Base-by-base conservation (phyloP, 2,888 invertebrate genomes). In the Cheilosia scutellata region DNA sequence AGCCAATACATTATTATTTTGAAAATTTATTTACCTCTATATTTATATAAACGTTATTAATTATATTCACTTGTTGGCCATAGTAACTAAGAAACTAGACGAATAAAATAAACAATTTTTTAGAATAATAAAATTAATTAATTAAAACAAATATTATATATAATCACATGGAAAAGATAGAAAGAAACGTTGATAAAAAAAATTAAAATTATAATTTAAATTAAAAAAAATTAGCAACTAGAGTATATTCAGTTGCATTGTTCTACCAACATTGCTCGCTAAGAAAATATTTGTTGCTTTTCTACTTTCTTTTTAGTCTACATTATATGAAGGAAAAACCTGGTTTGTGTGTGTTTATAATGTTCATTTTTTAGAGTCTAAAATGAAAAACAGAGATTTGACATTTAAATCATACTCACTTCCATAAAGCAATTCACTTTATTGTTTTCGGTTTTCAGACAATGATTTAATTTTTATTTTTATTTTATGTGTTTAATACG, bases 11-110 rank as follows among this genome's bases (percentile, higher is more conserved):
- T 25, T 27, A 27, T 70, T 82, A 82, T 75, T 86, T 84, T 86
- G 82, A 86, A 86, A 86, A 86, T 86, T 86, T 86, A 86, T 86
- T 86, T 86, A 86, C 72, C 68, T 80, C 86, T 86, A 86, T 80
- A 83, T 84, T 84, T 82, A 82, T 86, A 86, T 80, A 86, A 86
- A 86, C 76, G 86, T 86, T 86, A 86, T 86, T 76, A 76, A 82
- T 82, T 72, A 86, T 86, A 79, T 86, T 80, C 84, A 80, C 86
- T 86, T 86, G 76, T 84, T 84, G 79, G 84, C 84, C 80, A 77
- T 86, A 82, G 72, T 72, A 82, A 65, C 84, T 82, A 86, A 86
- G 47, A 76, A 82, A 77, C 82, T 83, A 70, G 79, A 79, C 58
- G 42, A 71, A 66, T 74, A 77, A 82, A 66, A 72, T 76, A 77